Evolutionary conservation across 2,888 invertebrate species (phyloP).

Genomic region (Agapetus fuscipes): DNA sequence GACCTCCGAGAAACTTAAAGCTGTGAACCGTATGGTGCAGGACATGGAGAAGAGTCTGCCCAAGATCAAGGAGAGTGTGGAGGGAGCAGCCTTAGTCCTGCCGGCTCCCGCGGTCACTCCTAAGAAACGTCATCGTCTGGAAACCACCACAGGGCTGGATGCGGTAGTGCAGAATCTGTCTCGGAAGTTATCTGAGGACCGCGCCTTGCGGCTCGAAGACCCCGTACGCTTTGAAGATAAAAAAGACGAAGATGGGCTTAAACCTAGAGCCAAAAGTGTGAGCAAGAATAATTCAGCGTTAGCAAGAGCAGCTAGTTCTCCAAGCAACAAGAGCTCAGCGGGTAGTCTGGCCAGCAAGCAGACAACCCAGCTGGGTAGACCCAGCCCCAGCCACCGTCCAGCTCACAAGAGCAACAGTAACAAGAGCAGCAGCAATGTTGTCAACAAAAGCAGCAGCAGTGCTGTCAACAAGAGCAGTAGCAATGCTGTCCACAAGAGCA

Average conservation of each 20-base stretch:
- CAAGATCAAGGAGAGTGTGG: constrained; percentile 35
- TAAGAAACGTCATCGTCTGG: constrained; percentile 62
- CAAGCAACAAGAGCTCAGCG: no score
- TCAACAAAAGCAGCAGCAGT: no score
- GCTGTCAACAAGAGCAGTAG: not conserved
- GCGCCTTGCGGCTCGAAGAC: constrained; percentile 22
- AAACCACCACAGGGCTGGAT: constrained; percentile 46
- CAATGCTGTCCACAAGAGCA: no score
- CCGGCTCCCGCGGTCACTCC: constrained; percentile 53
- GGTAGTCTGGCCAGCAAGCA: no score
- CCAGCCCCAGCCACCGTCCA: constrained; percentile 19
- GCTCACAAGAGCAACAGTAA: no score
- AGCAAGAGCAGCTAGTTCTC: no score
- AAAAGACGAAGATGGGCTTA: constrained; percentile 26
- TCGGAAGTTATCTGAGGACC: constrained; percentile 40
- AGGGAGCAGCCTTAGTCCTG: constrained; percentile 31
- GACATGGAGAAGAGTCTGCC: constrained; percentile 40
- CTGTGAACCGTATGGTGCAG: constrained; percentile 41
- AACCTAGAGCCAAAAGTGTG: no score
- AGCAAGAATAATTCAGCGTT: constrained; percentile 32
- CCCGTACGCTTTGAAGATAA: no score
- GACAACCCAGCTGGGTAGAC: constrained; percentile 20
- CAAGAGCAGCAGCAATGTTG: not conserved
- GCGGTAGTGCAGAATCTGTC: constrained; percentile 42
- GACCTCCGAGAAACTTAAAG: constrained; percentile 42